phyloP scores from a whole-genome alignment of 2,113 vertebrate species.

The Antennarius striatus region DNA sequence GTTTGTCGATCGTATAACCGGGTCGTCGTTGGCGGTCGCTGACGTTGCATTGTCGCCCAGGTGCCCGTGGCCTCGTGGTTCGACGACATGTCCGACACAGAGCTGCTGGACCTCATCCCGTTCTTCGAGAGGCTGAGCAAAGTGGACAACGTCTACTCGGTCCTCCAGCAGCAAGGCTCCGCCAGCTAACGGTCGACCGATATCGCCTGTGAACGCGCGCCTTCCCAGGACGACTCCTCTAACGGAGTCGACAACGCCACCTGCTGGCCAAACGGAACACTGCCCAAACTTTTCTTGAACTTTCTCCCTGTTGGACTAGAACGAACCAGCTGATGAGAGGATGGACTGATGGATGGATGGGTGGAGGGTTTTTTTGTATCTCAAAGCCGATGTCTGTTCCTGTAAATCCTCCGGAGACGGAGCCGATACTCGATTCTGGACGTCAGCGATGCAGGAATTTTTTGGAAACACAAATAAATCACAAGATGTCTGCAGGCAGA shows the following conservation, averaged over 20 bases:
- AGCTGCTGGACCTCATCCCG: conserved; percentile 94
- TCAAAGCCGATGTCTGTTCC: conserved; percentile 7
- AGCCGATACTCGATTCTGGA: conserved; percentile 21
- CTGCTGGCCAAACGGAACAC: conserved; percentile 43
- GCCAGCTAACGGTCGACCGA: conserved; percentile 82
- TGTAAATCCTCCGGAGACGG: conserved; percentile 1
- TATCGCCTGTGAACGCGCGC: conserved; percentile 33
- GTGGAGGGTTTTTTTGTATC: conserved; percentile 14
- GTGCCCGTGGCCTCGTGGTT: conserved; percentile 99
- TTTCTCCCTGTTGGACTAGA: background rate
- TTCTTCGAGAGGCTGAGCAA: conserved; percentile 97
- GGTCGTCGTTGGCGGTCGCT: too few species aligned
- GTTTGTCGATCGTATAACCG: too few species aligned
- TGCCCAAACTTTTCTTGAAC: conserved; percentile 6
- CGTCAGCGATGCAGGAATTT: conserved; percentile 3
- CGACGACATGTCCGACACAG: conserved; percentile 96
- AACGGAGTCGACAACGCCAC: conserved; percentile 20
- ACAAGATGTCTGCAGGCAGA: conserved; percentile 8
- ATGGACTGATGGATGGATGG: conserved; percentile 4
- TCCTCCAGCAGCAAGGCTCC: conserved; percentile 91
- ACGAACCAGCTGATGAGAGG: conserved; percentile 20
- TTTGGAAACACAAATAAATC: background rate
- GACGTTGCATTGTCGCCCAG: conserved; percentile 63
- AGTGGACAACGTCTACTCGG: conserved; percentile 91
- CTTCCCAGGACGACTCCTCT: conserved; percentile 15